Evolutionary conservation across 2,888 invertebrate species (phyloP).

Genomic region (Nemotelus pantherinus): DNA sequence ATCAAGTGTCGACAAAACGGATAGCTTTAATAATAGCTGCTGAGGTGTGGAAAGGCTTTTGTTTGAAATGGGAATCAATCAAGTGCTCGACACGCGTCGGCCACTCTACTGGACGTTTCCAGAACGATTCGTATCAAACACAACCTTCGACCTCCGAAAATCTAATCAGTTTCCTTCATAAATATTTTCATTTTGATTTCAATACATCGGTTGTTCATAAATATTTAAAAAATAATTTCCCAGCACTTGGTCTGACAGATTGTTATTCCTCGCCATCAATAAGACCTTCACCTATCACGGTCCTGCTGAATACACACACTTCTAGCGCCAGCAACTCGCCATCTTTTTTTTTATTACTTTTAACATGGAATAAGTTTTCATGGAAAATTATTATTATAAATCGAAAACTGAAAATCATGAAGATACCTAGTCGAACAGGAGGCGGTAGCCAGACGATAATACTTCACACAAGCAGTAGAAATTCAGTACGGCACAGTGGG

Average conservation of each 20-base stretch:
- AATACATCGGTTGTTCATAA: constrained; percentile 55
- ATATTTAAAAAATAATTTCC: constrained; percentile 63
- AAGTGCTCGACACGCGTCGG: neutral
- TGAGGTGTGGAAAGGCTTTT: neutral
- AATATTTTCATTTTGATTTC: constrained; percentile 51
- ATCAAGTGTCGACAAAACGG: neutral
- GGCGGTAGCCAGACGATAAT: constrained; percentile 12
- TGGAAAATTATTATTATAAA: constrained; percentile 63
- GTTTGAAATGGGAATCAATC: neutral
- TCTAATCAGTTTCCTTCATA: constrained; percentile 45
- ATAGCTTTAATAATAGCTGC: neutral
- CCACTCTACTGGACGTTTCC: neutral
- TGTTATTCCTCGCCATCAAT: constrained; percentile 8
- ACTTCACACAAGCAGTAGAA: constrained; percentile 18
- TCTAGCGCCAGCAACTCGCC: too few species aligned
- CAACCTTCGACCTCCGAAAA: neutral
- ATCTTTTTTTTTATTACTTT: too few species aligned
- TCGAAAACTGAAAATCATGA: constrained; percentile 46
- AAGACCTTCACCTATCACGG: neutral
- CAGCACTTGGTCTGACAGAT: constrained; percentile 43
- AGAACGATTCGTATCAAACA: neutral
- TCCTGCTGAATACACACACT: too few species aligned
- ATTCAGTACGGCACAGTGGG: constrained; percentile 7
- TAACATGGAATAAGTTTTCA: constrained; percentile 47
- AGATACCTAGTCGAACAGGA: neutral